Conservation (phyloP, 2,113 vertebrate genomes). For the Anolis sagrei region DNA sequence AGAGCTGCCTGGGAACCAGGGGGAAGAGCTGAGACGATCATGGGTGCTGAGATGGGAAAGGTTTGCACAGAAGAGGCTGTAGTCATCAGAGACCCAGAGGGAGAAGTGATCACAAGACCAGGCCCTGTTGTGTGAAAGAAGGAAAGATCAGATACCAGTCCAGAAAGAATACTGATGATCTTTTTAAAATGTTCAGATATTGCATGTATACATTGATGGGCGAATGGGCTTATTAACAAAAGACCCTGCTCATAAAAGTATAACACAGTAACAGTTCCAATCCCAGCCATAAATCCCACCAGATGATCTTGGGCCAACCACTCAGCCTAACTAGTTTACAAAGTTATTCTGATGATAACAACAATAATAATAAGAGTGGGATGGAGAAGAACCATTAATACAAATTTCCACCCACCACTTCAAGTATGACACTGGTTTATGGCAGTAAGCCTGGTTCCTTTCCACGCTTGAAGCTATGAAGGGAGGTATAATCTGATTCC, state of each 20-base stretch:
- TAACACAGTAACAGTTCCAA: too few species aligned
- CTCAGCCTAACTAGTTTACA: neutral
- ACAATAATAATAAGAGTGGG: neutral
- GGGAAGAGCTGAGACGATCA: constrained; percentile 94
- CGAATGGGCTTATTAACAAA: too few species aligned
- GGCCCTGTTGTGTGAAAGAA: constrained; percentile 79
- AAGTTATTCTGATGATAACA: neutral
- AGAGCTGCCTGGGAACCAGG: constrained; percentile 83
- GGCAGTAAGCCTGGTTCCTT: neutral
- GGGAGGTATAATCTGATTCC: constrained; percentile 73
- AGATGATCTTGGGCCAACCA: neutral
- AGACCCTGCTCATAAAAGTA: too few species aligned
- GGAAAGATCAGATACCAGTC: constrained; percentile 25
- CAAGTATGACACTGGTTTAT: neutral
- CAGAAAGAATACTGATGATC: neutral
- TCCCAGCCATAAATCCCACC: neutral
- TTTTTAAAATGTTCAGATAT: neutral
- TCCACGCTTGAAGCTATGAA: too few species aligned
- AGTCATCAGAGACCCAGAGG: constrained; percentile 93
- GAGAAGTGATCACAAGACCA: constrained; percentile 95
- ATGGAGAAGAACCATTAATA: neutral
- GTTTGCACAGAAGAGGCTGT: constrained; percentile 85
- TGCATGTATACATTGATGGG: neutral
- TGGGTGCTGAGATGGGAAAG: constrained; percentile 92
- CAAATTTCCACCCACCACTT: neutral